Conservation (phyloP, 2,113 vertebrate species). For the Plestiodon gilberti region DNA sequence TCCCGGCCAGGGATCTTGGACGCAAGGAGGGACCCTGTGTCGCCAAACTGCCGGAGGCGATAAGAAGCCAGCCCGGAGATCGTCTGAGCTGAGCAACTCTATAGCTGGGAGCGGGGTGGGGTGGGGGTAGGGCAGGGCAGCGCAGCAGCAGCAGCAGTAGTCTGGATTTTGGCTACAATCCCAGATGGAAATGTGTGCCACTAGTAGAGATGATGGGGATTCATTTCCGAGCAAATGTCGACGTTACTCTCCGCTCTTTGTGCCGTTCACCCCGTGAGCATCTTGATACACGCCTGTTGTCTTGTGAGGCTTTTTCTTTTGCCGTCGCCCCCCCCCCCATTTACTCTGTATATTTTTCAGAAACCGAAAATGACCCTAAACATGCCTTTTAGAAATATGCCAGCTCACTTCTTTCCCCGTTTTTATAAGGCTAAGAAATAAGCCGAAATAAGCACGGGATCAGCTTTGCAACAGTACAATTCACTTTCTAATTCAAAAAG, state of each 20-base stretch:
- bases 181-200: not conserved
- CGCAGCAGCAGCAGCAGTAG: not conserved
- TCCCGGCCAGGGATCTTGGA: too few species aligned
- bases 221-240: not conserved
- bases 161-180: not conserved
- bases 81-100: not conserved
- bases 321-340: not conserved
- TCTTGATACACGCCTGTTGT: not conserved
- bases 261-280: not conserved
- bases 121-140: not conserved
- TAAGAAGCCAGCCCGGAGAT: not conserved
- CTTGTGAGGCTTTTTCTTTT: not conserved
- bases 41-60: not conserved
- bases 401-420: not conserved
- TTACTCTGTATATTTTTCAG: not conserved
- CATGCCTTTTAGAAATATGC: not conserved
- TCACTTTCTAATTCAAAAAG: not conserved
- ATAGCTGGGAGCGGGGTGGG: not conserved
- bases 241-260: not conserved
- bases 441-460: not conserved
- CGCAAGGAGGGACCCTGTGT: not conserved
- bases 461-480: not conserved
- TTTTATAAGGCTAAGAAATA: too few species aligned
- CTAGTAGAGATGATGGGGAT: not conserved
- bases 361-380: not conserved